Evolutionary conservation across 1,140 invertebrate species (phyloP), one percentile per base, ranked within the genome.

Genomic region (Wiebesia pumilae): DNA sequence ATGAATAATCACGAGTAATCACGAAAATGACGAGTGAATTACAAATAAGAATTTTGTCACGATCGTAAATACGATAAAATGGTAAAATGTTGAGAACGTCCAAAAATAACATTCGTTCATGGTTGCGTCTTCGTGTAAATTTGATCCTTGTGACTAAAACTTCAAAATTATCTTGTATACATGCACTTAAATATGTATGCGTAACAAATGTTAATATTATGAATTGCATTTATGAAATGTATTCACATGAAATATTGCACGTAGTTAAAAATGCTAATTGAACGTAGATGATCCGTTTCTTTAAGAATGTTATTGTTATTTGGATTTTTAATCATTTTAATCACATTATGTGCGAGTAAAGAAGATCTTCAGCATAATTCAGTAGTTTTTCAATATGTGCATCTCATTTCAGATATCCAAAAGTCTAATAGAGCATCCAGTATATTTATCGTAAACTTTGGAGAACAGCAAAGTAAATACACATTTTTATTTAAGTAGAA

Each of bases 361-460:
- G 62, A 54, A 16, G 58, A 67, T 3, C 54, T 7, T 16, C 58
- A 80, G 21, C 4, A 33, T 16, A 43, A 85, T 30, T 71, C 30
- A 3, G 16, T 47, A 16, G 27, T 30, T n/a, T 43, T 38, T 19
- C 12, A 77, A 7, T 86, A 82, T 35, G 80, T 86, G 35, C 7
- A 86, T 65, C 69, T 81, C 3, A 58, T 58, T 47, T 62, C 85
- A 24, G 51, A 81, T 27, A 24, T 82, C 33, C 67, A 82, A 67
- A 69, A 62, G 0, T 58, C 33, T 7, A 82, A 77, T 24, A 69
- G 47, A 33, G 47, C 80, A 4, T 82, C 85, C 24, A 81, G 85
- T 43, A 54, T 86, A 14, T 81, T 82, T n/a, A 86, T 86, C 7
- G 85, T 86, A n/a, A 75, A 86, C 47, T 33, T 71, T 47, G 84